These are phyloP conservation scores for Andrena flavipes DNA, from an alignment of 2,888 invertebrate genomes.

Conservation along the genomic window DNA sequence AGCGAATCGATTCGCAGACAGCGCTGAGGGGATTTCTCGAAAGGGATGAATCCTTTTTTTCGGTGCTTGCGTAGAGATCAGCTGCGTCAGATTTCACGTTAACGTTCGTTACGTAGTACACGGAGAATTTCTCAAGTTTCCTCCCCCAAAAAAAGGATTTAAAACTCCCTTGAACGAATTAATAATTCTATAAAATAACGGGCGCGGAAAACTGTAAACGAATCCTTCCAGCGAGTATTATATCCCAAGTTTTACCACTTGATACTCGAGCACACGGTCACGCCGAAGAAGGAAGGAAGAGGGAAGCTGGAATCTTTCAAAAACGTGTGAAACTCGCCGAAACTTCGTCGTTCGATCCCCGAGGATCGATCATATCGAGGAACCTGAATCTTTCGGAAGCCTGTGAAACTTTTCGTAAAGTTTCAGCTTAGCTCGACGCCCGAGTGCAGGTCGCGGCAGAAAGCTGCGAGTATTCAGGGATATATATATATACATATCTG, in stretches of 20 bases:
- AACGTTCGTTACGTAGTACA: neutral
- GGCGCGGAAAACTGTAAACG: no score
- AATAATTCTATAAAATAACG: no score
- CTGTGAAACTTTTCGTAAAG: neutral
- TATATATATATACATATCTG: neutral
- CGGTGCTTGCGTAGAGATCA: no score
- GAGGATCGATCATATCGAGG: neutral
- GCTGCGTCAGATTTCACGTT: neutral
- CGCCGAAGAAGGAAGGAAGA: neutral
- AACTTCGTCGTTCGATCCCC: conserved; percentile 5
- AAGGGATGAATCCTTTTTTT: neutral
- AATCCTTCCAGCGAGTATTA: neutral
- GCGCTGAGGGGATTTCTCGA: no score
- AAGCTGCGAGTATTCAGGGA: neutral
- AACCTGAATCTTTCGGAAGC: neutral
- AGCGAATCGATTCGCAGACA: neutral
- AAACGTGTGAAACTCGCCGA: neutral
- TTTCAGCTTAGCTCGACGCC: neutral
- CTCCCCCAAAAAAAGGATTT: no score
- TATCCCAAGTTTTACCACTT: neutral
- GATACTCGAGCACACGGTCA: neutral
- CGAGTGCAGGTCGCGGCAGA: neutral
- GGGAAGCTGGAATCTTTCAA: neutral
- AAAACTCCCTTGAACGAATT: no score
- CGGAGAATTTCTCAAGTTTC: neutral